Evolutionary conservation across 1,140 invertebrate species (phyloP).

Genomic region (Papilio polytes): DNA sequence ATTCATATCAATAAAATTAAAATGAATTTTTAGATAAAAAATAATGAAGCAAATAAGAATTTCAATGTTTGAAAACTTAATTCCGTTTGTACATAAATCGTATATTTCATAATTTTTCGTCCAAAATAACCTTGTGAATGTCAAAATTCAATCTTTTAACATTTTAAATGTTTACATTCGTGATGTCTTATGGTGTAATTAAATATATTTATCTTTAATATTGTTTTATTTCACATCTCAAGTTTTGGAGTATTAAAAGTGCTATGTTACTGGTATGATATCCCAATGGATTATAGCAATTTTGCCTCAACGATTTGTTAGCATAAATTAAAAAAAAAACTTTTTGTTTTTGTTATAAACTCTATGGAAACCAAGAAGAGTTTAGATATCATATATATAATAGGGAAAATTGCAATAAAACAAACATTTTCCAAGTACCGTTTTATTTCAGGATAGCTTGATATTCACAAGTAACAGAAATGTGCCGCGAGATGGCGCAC

Average conservation of each 20-base stretch:
- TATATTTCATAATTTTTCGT: slow-evolving; percentile 2
- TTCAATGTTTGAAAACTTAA: too few relatives aligned
- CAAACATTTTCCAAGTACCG: slow-evolving; percentile 56
- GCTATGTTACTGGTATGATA: neutral
- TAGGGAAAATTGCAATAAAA: slow-evolving; percentile 48
- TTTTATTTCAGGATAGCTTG: slow-evolving; percentile 64
- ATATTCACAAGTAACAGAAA: slow-evolving; percentile 62
- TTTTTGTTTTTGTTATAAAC: too few relatives aligned
- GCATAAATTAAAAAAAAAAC: too few relatives aligned
- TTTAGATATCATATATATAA: too few relatives aligned
- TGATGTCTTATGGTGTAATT: slow-evolving; percentile 9
- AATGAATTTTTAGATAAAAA: too few relatives aligned
- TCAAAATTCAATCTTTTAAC: slow-evolving; percentile 15
- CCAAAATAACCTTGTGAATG: slow-evolving; percentile 30
- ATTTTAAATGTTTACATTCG: slow-evolving; percentile 31
- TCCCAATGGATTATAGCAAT: too few relatives aligned
- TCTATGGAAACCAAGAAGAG: too few relatives aligned
- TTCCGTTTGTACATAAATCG: neutral
- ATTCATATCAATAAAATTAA: too few relatives aligned
- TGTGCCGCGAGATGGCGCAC: slow-evolving; percentile 25
- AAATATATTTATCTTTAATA: slow-evolving; percentile 39
- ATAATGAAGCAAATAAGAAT: too few relatives aligned
- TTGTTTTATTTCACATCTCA: slow-evolving; percentile 15
- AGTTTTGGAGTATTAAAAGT: neutral
- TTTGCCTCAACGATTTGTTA: too few relatives aligned